Conservation (phyloP, 2,888 invertebrate species). For the Spisula subtruncata region DNA sequence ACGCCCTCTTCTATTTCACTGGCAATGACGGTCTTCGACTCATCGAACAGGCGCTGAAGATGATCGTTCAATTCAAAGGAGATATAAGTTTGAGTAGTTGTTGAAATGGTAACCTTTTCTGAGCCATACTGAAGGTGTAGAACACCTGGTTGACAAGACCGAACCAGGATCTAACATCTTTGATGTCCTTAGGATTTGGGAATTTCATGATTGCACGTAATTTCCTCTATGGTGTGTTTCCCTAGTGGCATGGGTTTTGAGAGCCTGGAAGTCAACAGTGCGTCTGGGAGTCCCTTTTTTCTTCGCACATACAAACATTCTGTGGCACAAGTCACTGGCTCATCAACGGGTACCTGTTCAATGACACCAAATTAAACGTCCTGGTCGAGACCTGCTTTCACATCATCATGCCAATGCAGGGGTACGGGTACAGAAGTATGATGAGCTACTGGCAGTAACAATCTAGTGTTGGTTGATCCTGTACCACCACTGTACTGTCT, state of each 20-base stretch:
- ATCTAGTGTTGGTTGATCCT: slow-evolving; percentile 47
- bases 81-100: slow-evolving; percentile 72
- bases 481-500: slow-evolving; percentile 26
- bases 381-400: slow-evolving; percentile 76
- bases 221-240: slow-evolving; percentile 77
- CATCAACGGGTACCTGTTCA: slow-evolving; percentile 73
- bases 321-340: slow-evolving; percentile 74
- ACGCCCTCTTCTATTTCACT: slow-evolving; percentile 71
- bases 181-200: slow-evolving; percentile 70
- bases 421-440: slow-evolving; percentile 80
- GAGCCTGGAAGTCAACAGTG: slow-evolving; percentile 76
- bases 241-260: slow-evolving; percentile 69
- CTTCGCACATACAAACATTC: slow-evolving; percentile 65
- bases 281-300: slow-evolving; percentile 71
- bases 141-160: slow-evolving; percentile 76
- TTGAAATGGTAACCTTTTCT: slow-evolving; percentile 72
- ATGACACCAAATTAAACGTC: slow-evolving; percentile 74
- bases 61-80: slow-evolving; percentile 63
- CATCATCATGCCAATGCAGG: slow-evolving; percentile 77
- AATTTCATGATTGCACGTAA: slow-evolving; percentile 75
- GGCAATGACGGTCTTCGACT: slow-evolving; percentile 59
- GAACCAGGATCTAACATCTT: slow-evolving; percentile 77
- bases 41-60: slow-evolving; percentile 46
- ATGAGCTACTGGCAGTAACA: slow-evolving; percentile 66
- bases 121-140: slow-evolving; percentile 75